Base-by-base conservation (phyloP, 1,140 invertebrate genomes). In the Cydia strobilella region DNA sequence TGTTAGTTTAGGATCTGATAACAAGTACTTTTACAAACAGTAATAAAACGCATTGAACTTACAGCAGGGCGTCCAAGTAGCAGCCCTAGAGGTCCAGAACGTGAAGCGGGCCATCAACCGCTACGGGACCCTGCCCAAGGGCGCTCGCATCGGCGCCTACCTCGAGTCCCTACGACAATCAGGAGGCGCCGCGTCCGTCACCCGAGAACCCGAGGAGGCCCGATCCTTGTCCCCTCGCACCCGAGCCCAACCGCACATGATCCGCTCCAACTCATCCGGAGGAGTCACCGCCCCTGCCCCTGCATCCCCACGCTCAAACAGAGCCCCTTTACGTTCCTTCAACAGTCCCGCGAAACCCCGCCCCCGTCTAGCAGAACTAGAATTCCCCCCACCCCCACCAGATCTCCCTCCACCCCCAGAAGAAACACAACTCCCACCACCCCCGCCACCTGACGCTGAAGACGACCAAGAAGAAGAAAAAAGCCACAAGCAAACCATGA, bases 61-160 rank as follows among this genome's bases (percentile, higher is more conserved):
- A 66, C 93, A 93, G 77, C 91, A 95, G 92, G 94, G 95, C 79
- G 95, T 97, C 20, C 95, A 95, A 87, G 97, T 98, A 73, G 97
- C 97, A 78, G 97, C 98, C 15, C 93, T 99, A 76, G 98, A 99
- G 93, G 98, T 99, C 78, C 97, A 99, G 92, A 99, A 99, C 94
- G 98, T 99, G 73, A 97, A 98, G 85, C 96, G 97, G 80, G 98
- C 98, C 6, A 99, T 99, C 74, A 99, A 98, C 92, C 95, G 98
- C n/a, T 99, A 99, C 88, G 98, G 98, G 5, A 99, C 99, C 12
- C 87, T 98, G 75, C 98, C 98, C 0, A 99, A 99, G 93, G 98
- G 97, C 66, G 97, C 98, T 13, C 94, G 98, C 42, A 99, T 99
- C 80, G 98, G 98, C 12, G 98, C 98, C 0, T 99, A 98, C 90